A percentile compares a stretch with the other conserved stretches of the same genome.
phyloP scores from a whole-genome alignment of 1,140 invertebrate species.

The Pteromalus puparum region DNA sequence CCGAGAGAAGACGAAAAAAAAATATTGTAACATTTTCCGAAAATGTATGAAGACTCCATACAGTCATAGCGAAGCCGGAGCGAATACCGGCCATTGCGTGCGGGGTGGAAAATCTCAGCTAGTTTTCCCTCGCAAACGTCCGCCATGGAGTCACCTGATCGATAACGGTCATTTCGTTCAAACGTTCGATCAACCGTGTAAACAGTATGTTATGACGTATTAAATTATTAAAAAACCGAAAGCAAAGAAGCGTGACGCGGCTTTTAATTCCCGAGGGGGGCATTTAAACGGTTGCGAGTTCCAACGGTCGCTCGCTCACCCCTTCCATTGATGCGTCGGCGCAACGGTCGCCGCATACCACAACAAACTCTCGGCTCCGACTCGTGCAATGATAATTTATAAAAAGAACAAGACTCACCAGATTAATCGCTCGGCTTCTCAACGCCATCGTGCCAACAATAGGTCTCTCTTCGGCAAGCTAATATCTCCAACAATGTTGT shows the following conservation, averaged over 20 bases:
- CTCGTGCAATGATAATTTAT: not conserved
- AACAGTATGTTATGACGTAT: too few species aligned
- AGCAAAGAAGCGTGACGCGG: not conserved
- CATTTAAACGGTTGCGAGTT: constrained; percentile 39
- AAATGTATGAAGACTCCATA: too few species aligned
- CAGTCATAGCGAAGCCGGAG: too few species aligned
- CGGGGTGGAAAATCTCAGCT: too few species aligned
- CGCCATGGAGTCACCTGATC: too few species aligned
- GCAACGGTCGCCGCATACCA: not conserved
- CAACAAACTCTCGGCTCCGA: not conserved
- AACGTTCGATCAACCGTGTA: too few species aligned
- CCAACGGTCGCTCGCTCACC: constrained; percentile 34
- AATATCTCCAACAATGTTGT: constrained; percentile 33
- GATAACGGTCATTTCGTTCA: too few species aligned
- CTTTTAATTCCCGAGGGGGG: constrained; percentile 26
- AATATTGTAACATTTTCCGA: too few species aligned
- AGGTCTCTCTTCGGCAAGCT: constrained; percentile 17
- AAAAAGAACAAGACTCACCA: constrained; percentile 59
- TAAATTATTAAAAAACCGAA: not conserved
- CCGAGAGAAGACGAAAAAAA: too few species aligned
- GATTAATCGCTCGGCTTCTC: constrained; percentile 61
- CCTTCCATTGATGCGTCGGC: not conserved
- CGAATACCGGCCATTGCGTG: too few species aligned
- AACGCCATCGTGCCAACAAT: constrained; percentile 60
- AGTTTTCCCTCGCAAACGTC: too few species aligned